These are phyloP conservation scores for Vombatus ursinus DNA, from an alignment of 2,113 vertebrate species.

Conservation along the genomic window DNA sequence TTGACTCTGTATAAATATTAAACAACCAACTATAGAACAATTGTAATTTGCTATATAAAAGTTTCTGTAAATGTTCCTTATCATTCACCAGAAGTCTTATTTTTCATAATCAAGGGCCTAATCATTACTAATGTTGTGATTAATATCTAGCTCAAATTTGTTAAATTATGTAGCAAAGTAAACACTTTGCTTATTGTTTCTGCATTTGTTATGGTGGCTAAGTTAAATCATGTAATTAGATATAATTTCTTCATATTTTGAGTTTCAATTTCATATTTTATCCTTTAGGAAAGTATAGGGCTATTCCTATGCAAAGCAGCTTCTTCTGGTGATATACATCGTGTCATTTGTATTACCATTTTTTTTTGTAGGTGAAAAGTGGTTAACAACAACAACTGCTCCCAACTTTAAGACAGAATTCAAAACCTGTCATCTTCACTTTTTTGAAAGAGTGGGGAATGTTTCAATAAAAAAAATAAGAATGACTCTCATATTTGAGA, in stretches of 20 bases:
- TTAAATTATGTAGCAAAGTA: conserved; percentile 15
- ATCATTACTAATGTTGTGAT: not conserved
- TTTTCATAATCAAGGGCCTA: conserved; percentile 28
- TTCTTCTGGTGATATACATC: not conserved
- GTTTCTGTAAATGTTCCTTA: conserved; percentile 16
- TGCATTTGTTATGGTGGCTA: conserved; percentile 44
- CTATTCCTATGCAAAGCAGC: not conserved
- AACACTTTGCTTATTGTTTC: conserved; percentile 58
- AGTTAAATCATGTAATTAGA: conserved; percentile 54
- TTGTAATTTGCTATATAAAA: not conserved
- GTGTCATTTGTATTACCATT: not conserved
- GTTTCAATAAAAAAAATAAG: conserved; percentile 19
- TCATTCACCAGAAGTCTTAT: conserved; percentile 9
- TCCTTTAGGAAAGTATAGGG: not conserved
- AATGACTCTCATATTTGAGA: conserved; percentile 10
- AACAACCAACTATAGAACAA: not conserved
- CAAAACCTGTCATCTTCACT: conserved; percentile 36
- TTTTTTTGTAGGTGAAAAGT: conserved; percentile 36
- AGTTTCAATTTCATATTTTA: conserved; percentile 32
- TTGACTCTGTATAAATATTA: not conserved
- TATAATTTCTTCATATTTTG: conserved; percentile 27
- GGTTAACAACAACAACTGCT: conserved; percentile 36
- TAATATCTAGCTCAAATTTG: conserved; percentile 1
- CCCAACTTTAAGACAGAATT: conserved; percentile 14
- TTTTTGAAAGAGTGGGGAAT: conserved; percentile 50